A percentile compares a stretch with the other conserved stretches of the same genome.
Conservation (phyloP, 2,797 vertebrate species). For the Brachymystax lenok region DNA sequence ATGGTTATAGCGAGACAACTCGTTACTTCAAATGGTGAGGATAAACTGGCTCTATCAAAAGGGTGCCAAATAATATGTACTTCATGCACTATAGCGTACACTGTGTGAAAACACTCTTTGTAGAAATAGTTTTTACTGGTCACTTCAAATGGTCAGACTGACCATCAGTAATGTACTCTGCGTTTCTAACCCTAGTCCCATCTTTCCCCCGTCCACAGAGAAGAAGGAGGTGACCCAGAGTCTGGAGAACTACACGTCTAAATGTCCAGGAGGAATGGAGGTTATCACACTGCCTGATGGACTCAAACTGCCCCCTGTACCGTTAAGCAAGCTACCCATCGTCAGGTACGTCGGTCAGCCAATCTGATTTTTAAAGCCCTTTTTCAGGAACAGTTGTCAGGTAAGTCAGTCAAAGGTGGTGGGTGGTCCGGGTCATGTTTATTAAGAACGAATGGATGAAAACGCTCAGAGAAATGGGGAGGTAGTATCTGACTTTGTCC, state of each 20-base stretch:
- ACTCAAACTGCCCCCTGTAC: constrained; percentile 88
- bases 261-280: constrained; percentile 97
- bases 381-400: no score
- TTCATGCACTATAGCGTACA: no score
- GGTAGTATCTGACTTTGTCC: no score
- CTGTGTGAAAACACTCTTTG: background rate
- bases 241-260: constrained; percentile 95
- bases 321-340: constrained; percentile 94
- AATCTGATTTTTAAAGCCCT: background rate
- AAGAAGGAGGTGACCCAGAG: constrained; percentile 99
- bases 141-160: background rate
- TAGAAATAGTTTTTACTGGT: constrained; percentile 35
- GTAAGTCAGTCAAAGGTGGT: background rate
- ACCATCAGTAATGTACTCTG: background rate
- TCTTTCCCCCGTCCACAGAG: constrained; percentile 60
- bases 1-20: background rate
- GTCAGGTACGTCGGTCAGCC: constrained; percentile 82
- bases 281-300: constrained; percentile 90
- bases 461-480: no score
- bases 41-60: no score
- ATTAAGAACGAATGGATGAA: no score
- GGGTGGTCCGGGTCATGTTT: background rate
- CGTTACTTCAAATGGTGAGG: background rate
- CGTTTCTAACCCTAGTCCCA: background rate
- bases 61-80: no score